A percentile compares a stretch with the other conserved stretches of the same genome.
These are phyloP conservation scores for Oreochromis niloticus DNA, from an alignment of 2,113 vertebrate genomes.

Conservation along the genomic window DNA sequence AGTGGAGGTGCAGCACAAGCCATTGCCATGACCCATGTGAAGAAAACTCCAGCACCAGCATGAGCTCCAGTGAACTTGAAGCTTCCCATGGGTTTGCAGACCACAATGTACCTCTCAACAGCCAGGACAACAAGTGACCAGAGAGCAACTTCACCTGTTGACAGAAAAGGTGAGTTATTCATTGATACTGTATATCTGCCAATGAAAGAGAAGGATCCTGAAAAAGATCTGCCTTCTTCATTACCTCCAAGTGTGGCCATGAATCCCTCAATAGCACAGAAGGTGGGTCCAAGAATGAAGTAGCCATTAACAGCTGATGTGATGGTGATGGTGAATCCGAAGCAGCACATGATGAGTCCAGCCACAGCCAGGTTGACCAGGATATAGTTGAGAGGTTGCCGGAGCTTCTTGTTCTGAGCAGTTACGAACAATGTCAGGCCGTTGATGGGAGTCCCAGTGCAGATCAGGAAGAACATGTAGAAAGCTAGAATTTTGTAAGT, in stretches of 20 bases:
- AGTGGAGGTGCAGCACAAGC: constrained; percentile 73
- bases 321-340: constrained; percentile 76
- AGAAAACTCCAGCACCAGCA: constrained; percentile 67
- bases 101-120: constrained; percentile 76
- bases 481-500: constrained; percentile 64
- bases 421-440: constrained; percentile 75
- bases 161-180: not conserved
- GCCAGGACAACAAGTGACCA: constrained; percentile 81
- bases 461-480: constrained; percentile 82
- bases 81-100: constrained; percentile 82
- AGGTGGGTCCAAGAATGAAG: constrained; percentile 67
- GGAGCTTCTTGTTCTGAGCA: constrained; percentile 78
- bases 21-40: constrained; percentile 77
- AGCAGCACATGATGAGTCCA: constrained; percentile 70
- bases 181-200: not conserved
- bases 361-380: constrained; percentile 66
- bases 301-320: constrained; percentile 68
- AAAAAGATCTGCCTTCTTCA: not conserved
- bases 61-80: constrained; percentile 74
- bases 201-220: not conserved
- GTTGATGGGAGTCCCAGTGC: constrained; percentile 76
- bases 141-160: constrained; percentile 69
- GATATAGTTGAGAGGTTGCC: constrained; percentile 72
- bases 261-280: constrained; percentile 74
- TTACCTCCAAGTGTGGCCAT: constrained; percentile 75